Evolutionary conservation across 1,140 invertebrate genomes (phyloP), one percentile per base, ranked within the genome.

Genomic region (Antheraea mylitta): DNA sequence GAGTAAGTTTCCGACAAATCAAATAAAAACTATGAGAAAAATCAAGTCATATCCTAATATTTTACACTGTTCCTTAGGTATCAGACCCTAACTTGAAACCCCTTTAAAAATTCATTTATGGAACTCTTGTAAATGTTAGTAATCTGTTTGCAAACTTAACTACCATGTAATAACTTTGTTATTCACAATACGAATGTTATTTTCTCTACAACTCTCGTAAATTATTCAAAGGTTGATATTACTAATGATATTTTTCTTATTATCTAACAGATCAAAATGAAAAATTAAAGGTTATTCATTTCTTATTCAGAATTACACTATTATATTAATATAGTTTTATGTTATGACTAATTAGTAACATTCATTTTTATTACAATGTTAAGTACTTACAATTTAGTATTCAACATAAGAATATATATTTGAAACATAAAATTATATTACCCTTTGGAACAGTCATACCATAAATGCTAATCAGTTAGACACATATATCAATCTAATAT

Each of bases 401-500:
- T 53, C 38, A 42, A 42, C 38, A 42, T 42, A 42, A 42, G 11
- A 42, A 9, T 42, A 42, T 42, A 42, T 0, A 42, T 53, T 53
- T 53, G 9, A 53, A 53, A 16, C 45, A 53, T 53, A 53, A 9
- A 53, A 53, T 13, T 53, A 53, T 13, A 53, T 13, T 53, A 53
- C 45, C 45, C 45, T 16, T 53, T 53, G 45, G 45, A 53, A 53
- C 10, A 53, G 45, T 53, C 9, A 53, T 53, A 53, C 13, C 9
- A 53, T 63, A 63, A 63, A 63, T 63, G 61, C 61, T 63, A 37
- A 30, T 37, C 13, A 37, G 37, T 63, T 13, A 36, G 61, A 61
- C 19, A 22, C 18, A 67, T 58, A 48, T 67, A 67, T 64, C 45
- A 18, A 11, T 36, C 66, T 45, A 64, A 68, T 16, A 63, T 16